phyloP scores from a whole-genome alignment of 2,113 vertebrate genomes.

The Grammomys surdaster region DNA sequence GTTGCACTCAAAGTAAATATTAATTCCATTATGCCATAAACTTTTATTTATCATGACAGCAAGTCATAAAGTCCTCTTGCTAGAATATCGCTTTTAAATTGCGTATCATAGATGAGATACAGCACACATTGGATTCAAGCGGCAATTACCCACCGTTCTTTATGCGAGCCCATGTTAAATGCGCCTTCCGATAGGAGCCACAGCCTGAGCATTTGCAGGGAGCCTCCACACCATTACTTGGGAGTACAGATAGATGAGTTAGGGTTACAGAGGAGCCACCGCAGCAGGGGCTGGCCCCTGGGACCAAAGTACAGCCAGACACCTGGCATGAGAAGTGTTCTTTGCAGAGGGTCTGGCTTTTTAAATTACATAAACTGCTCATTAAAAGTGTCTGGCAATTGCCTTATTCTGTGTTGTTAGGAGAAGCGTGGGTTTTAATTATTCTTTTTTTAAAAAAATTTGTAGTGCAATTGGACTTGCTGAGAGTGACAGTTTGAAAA shows the following conservation, averaged over 20 bases:
- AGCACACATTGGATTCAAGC: constrained; percentile 34
- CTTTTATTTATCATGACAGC: constrained; percentile 87
- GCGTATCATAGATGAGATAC: constrained; percentile 77
- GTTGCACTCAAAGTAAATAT: constrained; percentile 87
- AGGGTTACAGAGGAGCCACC: not conserved
- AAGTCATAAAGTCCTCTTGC: constrained; percentile 84
- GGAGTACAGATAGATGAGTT: not conserved
- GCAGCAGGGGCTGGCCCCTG: not conserved
- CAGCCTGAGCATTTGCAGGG: not conserved
- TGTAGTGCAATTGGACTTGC: constrained; percentile 36
- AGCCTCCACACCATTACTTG: fast-evolving
- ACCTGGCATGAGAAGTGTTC: fast-evolving
- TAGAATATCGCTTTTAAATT: constrained; percentile 83
- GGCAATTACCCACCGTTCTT: constrained; percentile 68
- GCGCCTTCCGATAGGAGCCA: not conserved
- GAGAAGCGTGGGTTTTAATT: constrained; percentile 77
- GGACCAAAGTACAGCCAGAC: constrained; percentile 2
- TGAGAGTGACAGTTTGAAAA: constrained; percentile 30
- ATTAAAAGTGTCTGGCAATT: constrained; percentile 77
- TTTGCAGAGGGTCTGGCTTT: constrained; percentile 59
- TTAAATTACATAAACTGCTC: constrained; percentile 80
- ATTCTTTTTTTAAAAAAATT: not conserved
- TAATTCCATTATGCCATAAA: constrained; percentile 88
- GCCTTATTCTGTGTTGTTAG: constrained; percentile 50
- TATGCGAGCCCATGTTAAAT: not conserved